These are phyloP conservation scores for Agonopterix arenella DNA, from an alignment of 2,888 invertebrate genomes.

Conservation along the genomic window DNA sequence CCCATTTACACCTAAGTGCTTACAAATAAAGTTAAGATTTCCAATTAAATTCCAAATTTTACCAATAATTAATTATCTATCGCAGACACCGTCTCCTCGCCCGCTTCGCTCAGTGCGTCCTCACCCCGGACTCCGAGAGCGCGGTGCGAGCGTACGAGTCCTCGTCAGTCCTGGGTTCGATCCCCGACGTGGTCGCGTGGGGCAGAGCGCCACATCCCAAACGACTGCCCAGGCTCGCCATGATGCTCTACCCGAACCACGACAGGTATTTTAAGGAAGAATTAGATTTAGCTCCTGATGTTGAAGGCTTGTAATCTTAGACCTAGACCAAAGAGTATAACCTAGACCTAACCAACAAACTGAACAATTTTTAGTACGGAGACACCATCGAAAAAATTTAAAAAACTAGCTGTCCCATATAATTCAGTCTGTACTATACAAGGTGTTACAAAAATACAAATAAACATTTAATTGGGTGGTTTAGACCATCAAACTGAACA, in stretches of 20 bases:
- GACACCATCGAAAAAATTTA: too few relatives aligned
- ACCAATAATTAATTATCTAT: background rate
- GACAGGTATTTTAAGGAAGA: conserved; percentile 40
- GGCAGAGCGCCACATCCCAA: conserved; percentile 20
- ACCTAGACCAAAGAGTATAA: too few relatives aligned
- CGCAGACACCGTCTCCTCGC: conserved; percentile 51
- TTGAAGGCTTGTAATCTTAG: too few relatives aligned
- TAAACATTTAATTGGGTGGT: too few relatives aligned
- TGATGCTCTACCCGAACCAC: conserved; percentile 30
- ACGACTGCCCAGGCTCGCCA: conserved; percentile 38
- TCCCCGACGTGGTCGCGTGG: conserved; percentile 34
- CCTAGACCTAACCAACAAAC: too few relatives aligned
- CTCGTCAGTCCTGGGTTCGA: conserved; percentile 23
- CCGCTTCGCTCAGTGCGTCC: conserved; percentile 43
- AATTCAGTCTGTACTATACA: too few relatives aligned
- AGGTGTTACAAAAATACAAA: too few relatives aligned
- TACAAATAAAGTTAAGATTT: too few relatives aligned
- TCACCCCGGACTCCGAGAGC: conserved; percentile 22
- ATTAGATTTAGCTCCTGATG: conserved; percentile 14
- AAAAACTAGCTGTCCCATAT: too few relatives aligned
- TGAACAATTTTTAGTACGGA: too few relatives aligned
- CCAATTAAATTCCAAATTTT: background rate
- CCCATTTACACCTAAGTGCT: too few relatives aligned
- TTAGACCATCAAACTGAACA: too few relatives aligned
- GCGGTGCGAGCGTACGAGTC: conserved; percentile 31